Percentiles rank a stretch among this genome's conserved stretches.
Conservation (phyloP, 1,140 invertebrate species). For the Drosophila arawakana region DNA sequence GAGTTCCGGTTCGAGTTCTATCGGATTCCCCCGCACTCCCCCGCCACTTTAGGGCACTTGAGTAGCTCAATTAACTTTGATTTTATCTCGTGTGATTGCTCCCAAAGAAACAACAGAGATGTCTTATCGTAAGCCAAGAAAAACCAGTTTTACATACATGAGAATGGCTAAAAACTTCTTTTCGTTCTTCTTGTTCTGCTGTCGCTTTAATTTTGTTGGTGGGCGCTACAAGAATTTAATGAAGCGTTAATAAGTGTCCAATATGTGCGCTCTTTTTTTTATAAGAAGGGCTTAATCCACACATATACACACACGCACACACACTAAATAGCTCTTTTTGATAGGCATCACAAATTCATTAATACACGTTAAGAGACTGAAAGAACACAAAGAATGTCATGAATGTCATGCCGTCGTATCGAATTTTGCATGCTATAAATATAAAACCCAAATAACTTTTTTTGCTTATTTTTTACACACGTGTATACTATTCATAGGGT, state of each 20-base stretch:
- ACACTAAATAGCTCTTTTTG: constrained; percentile 54
- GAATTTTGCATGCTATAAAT: constrained; percentile 43
- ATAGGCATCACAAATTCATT: constrained; percentile 56
- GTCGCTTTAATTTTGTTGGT: constrained; percentile 64
- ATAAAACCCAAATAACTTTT: background rate
- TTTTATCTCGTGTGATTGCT: constrained; percentile 57
- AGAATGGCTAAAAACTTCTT: constrained; percentile 19
- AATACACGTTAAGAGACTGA: constrained; percentile 5
- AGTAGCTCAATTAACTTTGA: constrained; percentile 74
- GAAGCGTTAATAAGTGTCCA: constrained; percentile 77
- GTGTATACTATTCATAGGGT: constrained; percentile 36
- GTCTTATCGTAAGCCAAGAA: constrained; percentile 33
- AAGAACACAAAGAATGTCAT: constrained; percentile 7
- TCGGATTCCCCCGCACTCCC: background rate
- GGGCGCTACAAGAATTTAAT: constrained; percentile 69
- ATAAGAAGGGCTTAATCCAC: constrained; percentile 44
- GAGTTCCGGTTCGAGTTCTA: constrained; percentile 48
- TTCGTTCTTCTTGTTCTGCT: constrained; percentile 35
- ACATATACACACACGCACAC: background rate
- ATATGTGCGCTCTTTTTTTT: constrained; percentile 38
- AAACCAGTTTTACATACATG: constrained; percentile 66
- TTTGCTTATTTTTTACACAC: background rate
- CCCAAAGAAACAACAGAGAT: constrained; percentile 15
- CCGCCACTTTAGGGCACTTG: constrained; percentile 57
- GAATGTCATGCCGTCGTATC: constrained; percentile 16